Conservation (phyloP, 2,888 invertebrate species). For the Amiota mariae region DNA sequence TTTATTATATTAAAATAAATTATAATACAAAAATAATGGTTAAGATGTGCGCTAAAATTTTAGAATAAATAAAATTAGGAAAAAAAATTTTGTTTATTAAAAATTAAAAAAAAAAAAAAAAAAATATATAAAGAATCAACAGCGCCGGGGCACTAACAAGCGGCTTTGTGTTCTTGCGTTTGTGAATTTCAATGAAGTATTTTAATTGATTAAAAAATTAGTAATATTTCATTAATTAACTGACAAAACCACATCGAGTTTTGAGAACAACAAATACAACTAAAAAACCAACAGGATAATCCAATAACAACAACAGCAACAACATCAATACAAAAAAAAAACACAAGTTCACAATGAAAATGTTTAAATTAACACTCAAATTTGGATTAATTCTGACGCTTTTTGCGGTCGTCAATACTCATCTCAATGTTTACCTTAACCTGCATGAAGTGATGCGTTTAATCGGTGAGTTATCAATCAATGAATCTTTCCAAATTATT, state of each 20-base stretch:
- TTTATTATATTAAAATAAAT: too few relatives aligned
- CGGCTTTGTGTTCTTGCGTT: conserved; percentile 1
- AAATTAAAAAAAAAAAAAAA: not conserved
- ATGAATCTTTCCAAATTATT: not conserved
- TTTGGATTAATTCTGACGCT: conserved; percentile 70
- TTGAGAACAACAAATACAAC: not conserved
- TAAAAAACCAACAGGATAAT: not conserved
- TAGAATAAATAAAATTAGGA: not conserved
- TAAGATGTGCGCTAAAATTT: conserved; percentile 48
- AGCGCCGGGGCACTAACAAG: conserved; percentile 15
- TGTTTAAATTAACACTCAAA: conserved; percentile 53
- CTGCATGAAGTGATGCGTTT: conserved; percentile 70
- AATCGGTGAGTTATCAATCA: conserved; percentile 64
- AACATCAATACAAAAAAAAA: conserved; percentile 8
- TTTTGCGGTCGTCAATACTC: conserved; percentile 61
- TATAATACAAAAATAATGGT: conserved; percentile 3
- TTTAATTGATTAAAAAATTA: not conserved
- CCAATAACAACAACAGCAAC: not conserved
- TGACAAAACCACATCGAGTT: not conserved
- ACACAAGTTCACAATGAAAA: conserved; percentile 49
- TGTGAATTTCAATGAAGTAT: not conserved
- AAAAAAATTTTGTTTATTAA: too few relatives aligned
- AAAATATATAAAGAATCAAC: not conserved
- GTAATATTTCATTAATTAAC: not conserved
- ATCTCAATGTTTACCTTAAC: conserved; percentile 70